Percentiles rank a stretch among this genome's conserved stretches.
Conservation (phyloP, 2,888 invertebrate genomes). For the Ptychoptera albimana region DNA sequence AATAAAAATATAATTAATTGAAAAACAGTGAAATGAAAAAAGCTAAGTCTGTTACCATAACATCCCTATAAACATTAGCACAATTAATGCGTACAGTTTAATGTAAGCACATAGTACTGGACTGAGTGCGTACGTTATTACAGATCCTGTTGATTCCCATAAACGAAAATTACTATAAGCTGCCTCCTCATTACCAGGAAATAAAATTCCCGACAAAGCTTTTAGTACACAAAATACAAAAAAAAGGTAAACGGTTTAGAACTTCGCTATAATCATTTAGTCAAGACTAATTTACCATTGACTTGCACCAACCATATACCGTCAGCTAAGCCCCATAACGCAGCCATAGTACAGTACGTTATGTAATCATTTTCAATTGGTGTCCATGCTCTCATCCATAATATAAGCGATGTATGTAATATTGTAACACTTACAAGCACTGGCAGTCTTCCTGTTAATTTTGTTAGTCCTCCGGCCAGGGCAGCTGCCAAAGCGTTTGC, state of each 20-base stretch:
- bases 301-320: conserved; percentile 86
- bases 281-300: conserved; percentile 50
- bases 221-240: too few species aligned
- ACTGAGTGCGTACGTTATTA: conserved; percentile 66
- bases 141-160: conserved; percentile 85
- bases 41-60: conserved; percentile 38
- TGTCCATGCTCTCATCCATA: conserved; percentile 53
- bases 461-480: conserved; percentile 60
- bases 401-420: conserved; percentile 52
- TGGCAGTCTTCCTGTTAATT: conserved; percentile 61
- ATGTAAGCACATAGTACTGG: conserved; percentile 57
- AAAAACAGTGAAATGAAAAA: conserved; percentile 7
- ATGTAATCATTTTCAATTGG: conserved; percentile 49
- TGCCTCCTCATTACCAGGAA: conserved; percentile 72
- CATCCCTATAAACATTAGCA: conserved; percentile 53
- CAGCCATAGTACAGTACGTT: conserved; percentile 64
- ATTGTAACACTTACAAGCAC: conserved; percentile 60
- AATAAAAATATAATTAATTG: conserved; percentile 16
- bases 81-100: conserved; percentile 53
- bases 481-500: conserved; percentile 78
- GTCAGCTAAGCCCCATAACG: conserved; percentile 77
- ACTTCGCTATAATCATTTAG: neutral
- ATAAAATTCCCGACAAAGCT: conserved; percentile 75
- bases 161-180: conserved; percentile 85
- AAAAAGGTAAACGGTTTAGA: neutral